phyloP scores from a whole-genome alignment of 2,113 vertebrate genomes.

The Oreotrochilus melanogaster region DNA sequence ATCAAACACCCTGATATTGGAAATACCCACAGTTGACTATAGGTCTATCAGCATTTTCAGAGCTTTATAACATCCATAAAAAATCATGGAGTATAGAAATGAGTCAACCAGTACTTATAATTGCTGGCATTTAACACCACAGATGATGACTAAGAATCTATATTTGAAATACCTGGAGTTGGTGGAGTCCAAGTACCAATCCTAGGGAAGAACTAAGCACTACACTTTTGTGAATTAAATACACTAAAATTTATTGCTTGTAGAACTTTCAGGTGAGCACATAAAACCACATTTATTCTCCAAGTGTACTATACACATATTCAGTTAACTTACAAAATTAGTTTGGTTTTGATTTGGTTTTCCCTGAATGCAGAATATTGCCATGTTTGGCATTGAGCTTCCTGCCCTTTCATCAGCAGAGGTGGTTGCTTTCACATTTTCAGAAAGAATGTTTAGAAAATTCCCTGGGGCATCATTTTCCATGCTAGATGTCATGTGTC shows the following conservation, averaged over 20 bases:
- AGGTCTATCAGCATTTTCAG: conserved; percentile 48
- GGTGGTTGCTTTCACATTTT: not conserved
- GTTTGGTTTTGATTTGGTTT: not conserved
- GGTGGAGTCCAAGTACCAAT: conserved; percentile 41
- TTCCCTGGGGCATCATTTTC: not conserved
- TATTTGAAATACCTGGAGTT: conserved; percentile 54
- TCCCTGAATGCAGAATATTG: not conserved
- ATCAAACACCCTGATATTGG: not conserved
- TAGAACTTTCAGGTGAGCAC: not conserved
- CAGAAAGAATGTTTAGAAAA: not conserved
- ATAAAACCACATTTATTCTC: not conserved
- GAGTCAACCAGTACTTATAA: conserved; percentile 64
- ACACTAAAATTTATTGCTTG: not conserved
- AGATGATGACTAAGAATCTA: conserved; percentile 63
- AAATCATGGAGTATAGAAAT: conserved; percentile 32
- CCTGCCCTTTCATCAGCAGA: not conserved
- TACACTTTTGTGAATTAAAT: conserved; percentile 26
- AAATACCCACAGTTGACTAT: not conserved
- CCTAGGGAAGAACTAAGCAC: not conserved
- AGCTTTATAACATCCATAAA: conserved; percentile 51
- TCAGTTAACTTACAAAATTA: not conserved
- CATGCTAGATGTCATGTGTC: not conserved
- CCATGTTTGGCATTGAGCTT: not conserved
- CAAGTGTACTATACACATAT: not conserved
- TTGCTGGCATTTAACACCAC: conserved; percentile 46